Evolutionary conservation across 2,797 vertebrate species (phyloP), one percentile per base, ranked within the genome.

Genomic region (Odontamblyopus rebecca): DNA sequence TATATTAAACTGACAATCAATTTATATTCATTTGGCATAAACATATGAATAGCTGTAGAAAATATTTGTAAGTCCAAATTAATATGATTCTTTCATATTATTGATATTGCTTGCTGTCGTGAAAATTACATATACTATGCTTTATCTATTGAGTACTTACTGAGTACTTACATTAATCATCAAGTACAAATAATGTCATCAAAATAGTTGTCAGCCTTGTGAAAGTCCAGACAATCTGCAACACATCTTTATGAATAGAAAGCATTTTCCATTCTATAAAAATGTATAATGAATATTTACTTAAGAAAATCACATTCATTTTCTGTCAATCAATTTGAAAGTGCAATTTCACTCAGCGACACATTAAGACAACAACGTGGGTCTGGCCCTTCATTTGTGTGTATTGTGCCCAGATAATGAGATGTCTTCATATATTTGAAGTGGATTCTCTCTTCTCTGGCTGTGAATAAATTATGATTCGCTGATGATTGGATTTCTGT

Each of bases 401-500:
- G 76, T 71, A 61, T 73, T 67, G 68, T 72, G 53, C 70, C 74
- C 62, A 80, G 78, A 76, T 89, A 86, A 87, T 86, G 75, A 81
- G 80, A 88, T 75, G 78, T 88, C 88, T 91, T 88, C 77, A 87
- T 89, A 72, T 66, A 78, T 38, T 77, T 77, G 64, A 79, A 84
- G 80, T 75, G 61, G 77, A 83, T 84, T 85, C 70, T 83, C 74
- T 85, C 72, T 48, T 73, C 73, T 67, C 44, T n/a, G 18, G 61
- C 54, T 76, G 79, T 85, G 85, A 86, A 89, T 89, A 87, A 84
- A 89, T 92, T 85, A 85, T 78, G 82, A 88, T 84, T 72, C 53
- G 32, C 41, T 78, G 71, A 75, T 91, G 85, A 90, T 89, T 91
- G 83, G 75, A 88, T 88, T 89, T 86, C 80, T 86, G 82, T 82